Evolutionary conservation across 1,140 invertebrate species (phyloP).

Genomic region (Drosophila jambulina): DNA sequence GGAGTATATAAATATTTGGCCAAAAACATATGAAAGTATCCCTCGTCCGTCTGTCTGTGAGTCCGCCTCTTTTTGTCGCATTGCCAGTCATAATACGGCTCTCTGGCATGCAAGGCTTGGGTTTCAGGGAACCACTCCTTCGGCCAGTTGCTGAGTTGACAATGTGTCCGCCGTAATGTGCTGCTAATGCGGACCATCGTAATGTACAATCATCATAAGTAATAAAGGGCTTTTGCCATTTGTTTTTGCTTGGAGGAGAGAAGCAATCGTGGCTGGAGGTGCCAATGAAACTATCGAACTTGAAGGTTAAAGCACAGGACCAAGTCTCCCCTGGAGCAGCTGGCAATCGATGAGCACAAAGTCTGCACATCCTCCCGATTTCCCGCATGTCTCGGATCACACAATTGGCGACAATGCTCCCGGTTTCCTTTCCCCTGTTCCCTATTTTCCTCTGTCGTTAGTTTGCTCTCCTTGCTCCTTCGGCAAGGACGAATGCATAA

Average conservation of each 20-base stretch:
- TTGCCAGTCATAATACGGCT: constrained; percentile 66
- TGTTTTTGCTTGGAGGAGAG: neutral
- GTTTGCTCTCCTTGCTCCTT: constrained; percentile 1
- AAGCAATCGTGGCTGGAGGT: constrained; percentile 27
- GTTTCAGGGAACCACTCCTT: constrained; percentile 15
- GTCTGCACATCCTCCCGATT: constrained; percentile 48
- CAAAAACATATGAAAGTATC: constrained; percentile 51
- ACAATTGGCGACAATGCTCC: constrained; percentile 60
- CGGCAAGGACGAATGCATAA: constrained; percentile 57
- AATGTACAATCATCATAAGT: constrained; percentile 81
- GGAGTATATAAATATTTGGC: constrained; percentile 44
- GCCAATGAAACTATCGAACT: constrained; percentile 24
- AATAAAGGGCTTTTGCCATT: constrained; percentile 55
- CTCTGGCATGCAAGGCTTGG: constrained; percentile 63
- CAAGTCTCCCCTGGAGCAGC: constrained; percentile 36
- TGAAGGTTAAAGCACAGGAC: constrained; percentile 51
- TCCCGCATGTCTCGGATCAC: constrained; percentile 41
- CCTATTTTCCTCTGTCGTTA: neutral
- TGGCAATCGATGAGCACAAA: constrained; percentile 80
- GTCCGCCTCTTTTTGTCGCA: constrained; percentile 10
- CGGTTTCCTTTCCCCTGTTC: neutral
- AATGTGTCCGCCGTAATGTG: constrained; percentile 60
- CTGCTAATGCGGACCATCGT: constrained; percentile 73
- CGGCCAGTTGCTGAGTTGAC: constrained; percentile 45
- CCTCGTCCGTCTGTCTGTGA: neutral